Conservation (phyloP, 2,113 vertebrate species). For the Brachyhypopomus occidentalis region DNA sequence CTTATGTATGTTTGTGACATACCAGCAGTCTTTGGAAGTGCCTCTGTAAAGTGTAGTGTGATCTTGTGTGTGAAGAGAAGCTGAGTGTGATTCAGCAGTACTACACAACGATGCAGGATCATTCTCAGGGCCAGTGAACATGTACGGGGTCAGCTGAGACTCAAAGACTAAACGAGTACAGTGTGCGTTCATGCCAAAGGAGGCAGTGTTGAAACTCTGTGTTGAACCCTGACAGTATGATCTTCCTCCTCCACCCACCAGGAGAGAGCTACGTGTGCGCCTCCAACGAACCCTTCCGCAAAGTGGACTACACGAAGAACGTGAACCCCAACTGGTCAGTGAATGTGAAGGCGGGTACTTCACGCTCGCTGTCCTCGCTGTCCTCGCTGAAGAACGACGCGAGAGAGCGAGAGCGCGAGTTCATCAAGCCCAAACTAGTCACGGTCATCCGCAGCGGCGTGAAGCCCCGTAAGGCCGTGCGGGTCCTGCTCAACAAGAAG, state of each 20-base stretch:
- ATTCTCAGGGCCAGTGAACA: too few relatives aligned
- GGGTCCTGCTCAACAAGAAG: constrained; percentile 97
- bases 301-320: constrained; percentile 95
- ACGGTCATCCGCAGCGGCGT: constrained; percentile 96
- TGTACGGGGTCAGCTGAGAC: too few relatives aligned
- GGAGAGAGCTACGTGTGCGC: constrained; percentile 98
- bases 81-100: too few relatives aligned
- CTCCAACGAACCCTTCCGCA: constrained; percentile 91
- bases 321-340: constrained; percentile 97
- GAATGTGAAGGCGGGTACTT: constrained; percentile 80
- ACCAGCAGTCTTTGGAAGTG: constrained; percentile 9
- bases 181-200: too few relatives aligned
- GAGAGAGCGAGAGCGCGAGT: constrained; percentile 83
- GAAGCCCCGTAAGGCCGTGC: constrained; percentile 94
- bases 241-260: constrained; percentile 57
- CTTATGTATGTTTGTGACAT: too few relatives aligned
- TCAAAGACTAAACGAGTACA: too few relatives aligned
- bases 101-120: too few relatives aligned
- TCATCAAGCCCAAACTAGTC: constrained; percentile 96
- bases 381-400: constrained; percentile 71
- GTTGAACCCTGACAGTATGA: not conserved
- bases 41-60: constrained; percentile 5
- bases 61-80: too few relatives aligned
- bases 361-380: constrained; percentile 81
- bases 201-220: not conserved